Base-by-base conservation (phyloP, 2,888 invertebrate species). In the Plebejus melissa region DNA sequence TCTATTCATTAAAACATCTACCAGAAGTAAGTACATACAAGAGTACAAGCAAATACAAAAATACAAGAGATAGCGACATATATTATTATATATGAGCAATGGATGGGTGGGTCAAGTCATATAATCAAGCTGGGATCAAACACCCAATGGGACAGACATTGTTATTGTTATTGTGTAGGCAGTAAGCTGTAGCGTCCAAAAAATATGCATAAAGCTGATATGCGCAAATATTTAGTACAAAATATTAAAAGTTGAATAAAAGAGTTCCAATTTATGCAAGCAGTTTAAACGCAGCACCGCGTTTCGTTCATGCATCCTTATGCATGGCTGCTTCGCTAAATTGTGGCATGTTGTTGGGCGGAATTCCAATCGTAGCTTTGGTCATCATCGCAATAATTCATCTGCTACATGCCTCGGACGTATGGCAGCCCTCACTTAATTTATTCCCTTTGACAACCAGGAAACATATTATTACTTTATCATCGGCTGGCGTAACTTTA, bases 311-410 rank as follows among this genome's bases (percentile, higher is more conserved):
- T 69, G 72, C 76, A 71, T 41, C 69, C 74, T 76, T 57, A 65
- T 76, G 60, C 69, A 74, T 76, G 76, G 76, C 65, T 60, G 76
- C 72, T 16, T 50, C 69, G 54, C 50, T 69, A 54, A 75, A 75
- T 69, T 75, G 70, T 69, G 74, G 74, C 76, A 74, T 76, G 76
- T 77, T 74, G 74, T 65, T 74, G 76, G 78, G 78, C 77, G 79
- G 77, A 54, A 75, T 75, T 32, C 57, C 54, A 70, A 75, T 76
- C 76, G 77, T 77, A 77, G 75, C 70, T 77, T 74, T 60, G 74
- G 28, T 60, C 75, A 77, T 77, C 60, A 70, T 77, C 77, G 76
- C 72, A 76, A 76, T 77, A 76, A 77, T 76, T 79, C 76, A 77
- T 69, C 72, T 76, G 71, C 32, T 60, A 72, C 74, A 71, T 74